Percentiles rank a stretch among this genome's conserved stretches.
phyloP scores from a whole-genome alignment of 1,140 invertebrate species.

The Dendroctonus valens region DNA sequence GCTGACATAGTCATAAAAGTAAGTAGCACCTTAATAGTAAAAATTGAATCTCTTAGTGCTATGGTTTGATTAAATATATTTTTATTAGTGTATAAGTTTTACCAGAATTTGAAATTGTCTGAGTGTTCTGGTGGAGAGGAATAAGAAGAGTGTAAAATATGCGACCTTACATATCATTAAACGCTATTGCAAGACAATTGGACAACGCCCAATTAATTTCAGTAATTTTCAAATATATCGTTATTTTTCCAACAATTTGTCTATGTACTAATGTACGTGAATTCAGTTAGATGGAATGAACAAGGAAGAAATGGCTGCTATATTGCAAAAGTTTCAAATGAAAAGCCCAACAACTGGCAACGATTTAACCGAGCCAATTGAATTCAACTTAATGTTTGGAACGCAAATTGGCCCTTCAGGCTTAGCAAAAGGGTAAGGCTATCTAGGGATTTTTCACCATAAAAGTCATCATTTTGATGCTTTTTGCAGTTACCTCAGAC shows the following conservation, averaged over 20 bases:
- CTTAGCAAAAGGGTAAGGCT: conserved; percentile 74
- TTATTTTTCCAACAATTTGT: too few relatives aligned
- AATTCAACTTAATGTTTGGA: conserved; percentile 99
- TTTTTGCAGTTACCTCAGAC: conserved; percentile 75
- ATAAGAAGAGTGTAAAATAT: too few relatives aligned
- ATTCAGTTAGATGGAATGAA: conserved; percentile 77
- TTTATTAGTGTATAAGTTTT: too few relatives aligned
- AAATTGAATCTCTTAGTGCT: not conserved
- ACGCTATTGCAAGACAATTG: too few relatives aligned
- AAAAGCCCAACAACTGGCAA: conserved; percentile 94
- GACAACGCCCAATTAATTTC: too few relatives aligned
- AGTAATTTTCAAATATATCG: too few relatives aligned
- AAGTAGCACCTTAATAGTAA: conserved; percentile 12
- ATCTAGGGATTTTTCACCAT: not conserved
- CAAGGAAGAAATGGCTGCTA: conserved; percentile 82
- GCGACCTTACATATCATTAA: too few relatives aligned
- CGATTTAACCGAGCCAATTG: conserved; percentile 90
- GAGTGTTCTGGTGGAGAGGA: too few relatives aligned
- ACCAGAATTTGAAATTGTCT: too few relatives aligned
- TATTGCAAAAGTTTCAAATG: conserved; percentile 87
- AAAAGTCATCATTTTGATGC: not conserved
- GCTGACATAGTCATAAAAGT: conserved; percentile 77
- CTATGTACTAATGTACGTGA: conserved; percentile 1
- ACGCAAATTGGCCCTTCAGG: conserved; percentile 97
- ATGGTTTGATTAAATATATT: too few relatives aligned